Percentiles rank a stretch among this genome's conserved stretches.
phyloP scores from a whole-genome alignment of 1,140 invertebrate species.

The Dinothrombium tinctorium region DNA sequence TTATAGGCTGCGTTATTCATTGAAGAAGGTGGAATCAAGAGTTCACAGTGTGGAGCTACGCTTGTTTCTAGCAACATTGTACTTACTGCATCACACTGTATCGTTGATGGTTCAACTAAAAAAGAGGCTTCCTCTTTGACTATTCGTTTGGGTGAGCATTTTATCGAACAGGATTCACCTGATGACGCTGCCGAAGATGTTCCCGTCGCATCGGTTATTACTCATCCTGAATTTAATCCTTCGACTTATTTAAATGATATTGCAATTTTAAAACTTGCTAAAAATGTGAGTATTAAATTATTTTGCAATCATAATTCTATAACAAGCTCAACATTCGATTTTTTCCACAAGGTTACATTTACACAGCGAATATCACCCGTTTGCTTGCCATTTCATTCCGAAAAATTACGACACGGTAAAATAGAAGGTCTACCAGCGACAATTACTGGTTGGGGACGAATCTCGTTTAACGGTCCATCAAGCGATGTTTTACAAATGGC shows the following conservation, averaged over 20 bases:
- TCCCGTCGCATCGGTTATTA: too few relatives aligned
- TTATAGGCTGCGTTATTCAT: background rate
- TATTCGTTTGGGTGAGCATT: background rate
- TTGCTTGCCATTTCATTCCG: constrained; percentile 42
- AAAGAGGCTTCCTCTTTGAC: background rate
- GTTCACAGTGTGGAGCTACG: background rate
- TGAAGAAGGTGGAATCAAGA: background rate
- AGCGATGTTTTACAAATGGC: constrained; percentile 5
- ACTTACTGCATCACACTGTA: background rate
- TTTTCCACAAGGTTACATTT: constrained; percentile 35
- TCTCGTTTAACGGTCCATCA: background rate
- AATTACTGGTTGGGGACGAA: constrained; percentile 16
- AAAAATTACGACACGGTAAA: constrained; percentile 8
- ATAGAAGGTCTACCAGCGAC: constrained; percentile 13
- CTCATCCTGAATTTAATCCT: background rate
- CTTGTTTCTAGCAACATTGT: background rate
- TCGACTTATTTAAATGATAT: background rate
- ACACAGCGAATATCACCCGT: constrained; percentile 72
- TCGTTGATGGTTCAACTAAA: background rate
- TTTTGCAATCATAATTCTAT: background rate
- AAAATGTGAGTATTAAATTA: background rate
- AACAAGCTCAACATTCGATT: background rate
- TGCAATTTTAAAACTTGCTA: background rate
- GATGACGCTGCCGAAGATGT: background rate
- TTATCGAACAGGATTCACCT: background rate